Evolutionary conservation across 35 echinoderm and acorn worm species (phyloP), one percentile per base, ranked within the genome.

Genomic region (Stichopus chloronotus): DNA sequence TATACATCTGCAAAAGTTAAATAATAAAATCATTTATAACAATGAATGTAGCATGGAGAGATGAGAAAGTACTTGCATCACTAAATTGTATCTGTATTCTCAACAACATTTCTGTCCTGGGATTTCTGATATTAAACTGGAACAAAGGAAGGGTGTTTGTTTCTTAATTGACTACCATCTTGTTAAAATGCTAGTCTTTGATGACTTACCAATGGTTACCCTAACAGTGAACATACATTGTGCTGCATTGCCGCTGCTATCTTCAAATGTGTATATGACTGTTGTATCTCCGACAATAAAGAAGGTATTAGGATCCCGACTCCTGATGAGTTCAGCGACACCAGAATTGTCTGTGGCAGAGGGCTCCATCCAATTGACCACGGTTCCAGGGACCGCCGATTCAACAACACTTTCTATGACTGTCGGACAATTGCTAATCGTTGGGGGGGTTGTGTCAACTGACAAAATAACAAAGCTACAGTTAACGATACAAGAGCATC

Each of bases 361-460:
- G 9, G 94, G 94, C 24, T 89, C 84, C 8, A 65, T 21, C 94
- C 94, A 95, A 5, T 20, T 68, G 22, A 95, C 94, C 14, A 69
- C 23, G 3, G 71, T 59, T 4, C 56, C 55, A 43, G 90, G 72
- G 9, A 21, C 56, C 57, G 72, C 90, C 14, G 78, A 56, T 30
- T 91, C 90, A 25, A 91, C 59, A 4, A 57, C 55, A n/a, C 12
- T 8, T 55, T 25, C 5, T n/a, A 91, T 56, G 17, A 57, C 78
- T 1, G 24, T 52, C 4, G 94, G 94, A 59, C 94, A 96, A 87
- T 90, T 63, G 56, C 52, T 17, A 78, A 96, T 93, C 9, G 65
- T 81, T 23, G 94, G 94, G 17, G n/a, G 25, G 11, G 63, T 93
- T 9, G 43, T 93, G 91, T 96, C 94, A 6, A 69, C 85, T 90